These are phyloP conservation scores for Dyspetes luteomarginatus DNA, from an alignment of 2,888 invertebrate species.

Conservation along the genomic window DNA sequence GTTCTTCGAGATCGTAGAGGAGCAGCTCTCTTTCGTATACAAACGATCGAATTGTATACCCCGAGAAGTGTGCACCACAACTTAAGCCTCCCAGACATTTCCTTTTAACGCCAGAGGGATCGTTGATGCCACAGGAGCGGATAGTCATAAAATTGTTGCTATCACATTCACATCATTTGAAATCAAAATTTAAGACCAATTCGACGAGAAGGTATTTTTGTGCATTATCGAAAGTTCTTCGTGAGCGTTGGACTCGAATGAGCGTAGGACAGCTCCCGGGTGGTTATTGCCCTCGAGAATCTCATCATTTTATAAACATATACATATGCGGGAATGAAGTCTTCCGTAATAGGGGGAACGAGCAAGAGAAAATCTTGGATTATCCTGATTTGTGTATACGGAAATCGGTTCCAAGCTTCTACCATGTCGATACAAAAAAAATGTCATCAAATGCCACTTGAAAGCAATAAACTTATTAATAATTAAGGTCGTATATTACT, in stretches of 20 bases:
- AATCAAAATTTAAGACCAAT: slow-evolving; percentile 8
- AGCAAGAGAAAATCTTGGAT: slow-evolving; percentile 24
- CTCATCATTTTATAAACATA: slow-evolving; percentile 4
- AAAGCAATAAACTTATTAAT: neutral
- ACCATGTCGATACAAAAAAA: neutral
- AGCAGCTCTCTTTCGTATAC: slow-evolving; percentile 19
- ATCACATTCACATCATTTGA: slow-evolving; percentile 5
- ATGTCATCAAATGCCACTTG: neutral
- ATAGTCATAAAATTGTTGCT: slow-evolving; percentile 16
- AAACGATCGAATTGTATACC: slow-evolving; percentile 1
- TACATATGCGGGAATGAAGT: slow-evolving; percentile 8
- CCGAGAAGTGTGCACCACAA: slow-evolving; percentile 23
- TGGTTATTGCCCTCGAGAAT: slow-evolving; percentile 10
- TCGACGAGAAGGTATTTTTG: neutral
- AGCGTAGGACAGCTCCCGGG: neutral
- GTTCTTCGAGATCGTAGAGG: slow-evolving; percentile 17
- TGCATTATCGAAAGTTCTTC: neutral
- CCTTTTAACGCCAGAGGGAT: neutral
- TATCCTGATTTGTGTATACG: slow-evolving; percentile 29
- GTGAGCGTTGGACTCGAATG: neutral
- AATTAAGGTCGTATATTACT: too few species aligned
- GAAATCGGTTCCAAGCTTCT: slow-evolving; percentile 1
- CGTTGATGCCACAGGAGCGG: neutral
- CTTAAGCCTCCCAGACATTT: neutral
- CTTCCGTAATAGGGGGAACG: neutral